Evolutionary conservation across 1,140 invertebrate genomes (phyloP).

Genomic region (Venturia canescens): DNA sequence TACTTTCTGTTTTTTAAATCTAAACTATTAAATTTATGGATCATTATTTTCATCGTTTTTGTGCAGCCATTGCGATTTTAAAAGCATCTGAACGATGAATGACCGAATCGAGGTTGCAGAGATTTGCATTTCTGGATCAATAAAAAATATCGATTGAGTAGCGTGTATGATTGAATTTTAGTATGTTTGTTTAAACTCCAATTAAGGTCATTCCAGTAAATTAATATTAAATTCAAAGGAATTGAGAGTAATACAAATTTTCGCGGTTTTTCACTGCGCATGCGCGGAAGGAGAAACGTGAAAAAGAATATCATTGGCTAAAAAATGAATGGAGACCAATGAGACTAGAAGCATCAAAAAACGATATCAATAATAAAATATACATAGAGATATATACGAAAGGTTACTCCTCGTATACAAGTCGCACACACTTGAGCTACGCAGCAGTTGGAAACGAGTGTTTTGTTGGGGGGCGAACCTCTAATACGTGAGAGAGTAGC

Average conservation of each 20-base stretch:
- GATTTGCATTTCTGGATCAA: too few relatives aligned
- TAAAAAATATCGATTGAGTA: too few relatives aligned
- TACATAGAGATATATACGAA: too few relatives aligned
- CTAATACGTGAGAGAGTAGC: neutral
- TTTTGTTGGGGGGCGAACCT: neutral
- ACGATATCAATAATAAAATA: neutral
- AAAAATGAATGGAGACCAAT: neutral
- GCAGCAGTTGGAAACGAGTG: neutral
- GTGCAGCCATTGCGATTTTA: too few relatives aligned
- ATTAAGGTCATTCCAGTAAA: too few relatives aligned
- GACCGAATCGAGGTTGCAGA: too few relatives aligned
- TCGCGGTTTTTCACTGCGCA: neutral
- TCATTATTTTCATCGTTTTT: too few relatives aligned
- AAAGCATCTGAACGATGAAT: too few relatives aligned
- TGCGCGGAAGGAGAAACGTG: too few relatives aligned
- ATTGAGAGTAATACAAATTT: neutral
- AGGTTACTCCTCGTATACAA: neutral
- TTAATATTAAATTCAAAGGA: too few relatives aligned
- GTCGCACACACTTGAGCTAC: too few relatives aligned
- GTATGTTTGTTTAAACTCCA: neutral
- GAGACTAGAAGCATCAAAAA: neutral
- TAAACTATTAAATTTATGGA: neutral
- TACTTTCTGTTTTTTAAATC: neutral
- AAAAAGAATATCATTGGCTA: neutral
- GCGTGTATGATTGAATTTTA: too few relatives aligned